phyloP scores from a whole-genome alignment of 2,113 vertebrate genomes.

The Nothoprocta perdicaria region DNA sequence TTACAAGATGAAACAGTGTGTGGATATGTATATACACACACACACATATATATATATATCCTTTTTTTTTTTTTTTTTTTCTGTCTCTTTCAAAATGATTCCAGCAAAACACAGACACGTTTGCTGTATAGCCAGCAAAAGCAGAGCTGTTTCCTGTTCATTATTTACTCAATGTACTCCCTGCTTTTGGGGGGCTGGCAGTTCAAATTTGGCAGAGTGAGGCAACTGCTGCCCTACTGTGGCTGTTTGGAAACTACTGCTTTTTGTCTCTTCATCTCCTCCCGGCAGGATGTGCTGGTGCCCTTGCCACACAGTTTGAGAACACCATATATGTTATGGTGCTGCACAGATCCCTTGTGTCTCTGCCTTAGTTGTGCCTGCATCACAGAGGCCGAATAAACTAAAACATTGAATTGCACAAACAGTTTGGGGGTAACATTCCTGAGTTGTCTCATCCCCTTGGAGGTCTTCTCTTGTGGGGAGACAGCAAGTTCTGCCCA shows the following conservation, averaged over 20 bases:
- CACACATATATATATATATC: too few species aligned
- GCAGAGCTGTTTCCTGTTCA: neutral
- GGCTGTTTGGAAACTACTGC: neutral
- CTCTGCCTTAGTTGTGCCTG: neutral
- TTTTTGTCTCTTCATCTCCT: neutral
- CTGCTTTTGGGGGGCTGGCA: neutral
- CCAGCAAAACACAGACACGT: neutral
- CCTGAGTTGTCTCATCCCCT: neutral
- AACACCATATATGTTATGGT: accelerated
- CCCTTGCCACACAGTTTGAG: neutral
- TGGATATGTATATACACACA: too few species aligned
- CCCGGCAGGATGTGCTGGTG: accelerated
- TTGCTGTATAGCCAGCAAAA: neutral
- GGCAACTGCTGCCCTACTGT: neutral
- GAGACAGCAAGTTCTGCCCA: neutral
- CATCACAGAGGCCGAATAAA: neutral
- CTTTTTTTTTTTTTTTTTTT: neutral
- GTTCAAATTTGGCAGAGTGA: neutral
- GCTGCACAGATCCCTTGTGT: neutral
- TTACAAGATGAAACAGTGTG: neutral
- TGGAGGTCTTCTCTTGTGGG: neutral
- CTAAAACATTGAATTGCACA: neutral
- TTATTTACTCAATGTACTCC: neutral
- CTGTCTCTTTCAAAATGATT: neutral
- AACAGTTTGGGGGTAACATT: neutral